Evolutionary conservation across 2,888 invertebrate species (phyloP), one percentile per base, ranked within the genome.

Genomic region (Eupeodes luniger): DNA sequence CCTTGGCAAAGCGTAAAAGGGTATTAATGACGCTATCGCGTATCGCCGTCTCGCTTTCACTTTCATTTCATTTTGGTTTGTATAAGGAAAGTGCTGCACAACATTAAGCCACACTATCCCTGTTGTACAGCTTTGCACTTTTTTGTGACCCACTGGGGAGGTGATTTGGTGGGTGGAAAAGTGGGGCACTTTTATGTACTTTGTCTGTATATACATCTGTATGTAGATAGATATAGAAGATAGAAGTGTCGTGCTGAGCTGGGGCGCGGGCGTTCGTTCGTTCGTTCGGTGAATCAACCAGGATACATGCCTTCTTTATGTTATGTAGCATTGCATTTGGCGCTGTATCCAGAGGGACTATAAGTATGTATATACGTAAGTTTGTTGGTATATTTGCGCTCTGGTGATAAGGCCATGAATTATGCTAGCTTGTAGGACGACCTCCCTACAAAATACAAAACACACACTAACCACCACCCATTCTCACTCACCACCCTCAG

Each of bases 1-100:
- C 93, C 93, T 93, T 93, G 93, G 93, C 92, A 91, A 92, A 92
- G 92, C 91, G 90, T 90, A 90, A 92, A 92, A 91, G 92, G 91
- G 92, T 91, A 91, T 91, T 91, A 85, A 88, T 85, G 88, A 81
- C 78, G 62, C 55, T 81, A 72, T 81, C 64, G 78, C 10, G 69
- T 70, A 62, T 80, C 74, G 77, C 62, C 64, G 78, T 88, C 88
- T 88, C 78, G 85, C 62, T 88, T 88, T 85, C 77, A 78, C 85
- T 88, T 81, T 88, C 85, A 11, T 62, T 27, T 27, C 27, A 27
- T 27, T 27, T 74, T 5, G 51, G 4, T 51, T 70, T 81, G 74
- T 74, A 4, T 14, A 85, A 59, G 57, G 78, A 75, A 67, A 72
- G 67, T 61, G 75, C 78, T 88, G 88, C 88, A 88, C 81, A 81